Percentiles rank a stretch among this genome's conserved stretches.
Conservation (phyloP, 2,113 vertebrate genomes). For the Halichoeres trimaculatus region DNA sequence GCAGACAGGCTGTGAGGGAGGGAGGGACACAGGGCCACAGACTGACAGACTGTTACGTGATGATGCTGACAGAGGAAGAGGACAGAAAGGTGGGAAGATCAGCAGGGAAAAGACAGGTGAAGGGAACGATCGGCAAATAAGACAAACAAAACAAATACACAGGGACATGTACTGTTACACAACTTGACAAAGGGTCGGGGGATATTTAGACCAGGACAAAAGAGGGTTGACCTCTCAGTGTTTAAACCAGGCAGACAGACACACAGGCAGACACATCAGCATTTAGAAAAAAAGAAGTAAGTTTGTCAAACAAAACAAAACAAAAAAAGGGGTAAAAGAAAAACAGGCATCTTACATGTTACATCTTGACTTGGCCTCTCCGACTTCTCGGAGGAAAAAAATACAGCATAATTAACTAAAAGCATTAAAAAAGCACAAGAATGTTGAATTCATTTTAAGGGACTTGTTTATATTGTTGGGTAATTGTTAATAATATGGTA, state of each 20-base stretch:
- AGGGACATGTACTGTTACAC: conserved; percentile 38
- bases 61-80: conserved; percentile 31
- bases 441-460: too few relatives aligned
- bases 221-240: conserved; percentile 9
- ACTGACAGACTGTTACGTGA: conserved; percentile 35
- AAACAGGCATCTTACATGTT: too few relatives aligned
- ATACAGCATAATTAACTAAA: too few relatives aligned
- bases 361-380: too few relatives aligned
- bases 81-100: conserved; percentile 38
- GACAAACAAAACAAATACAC: conserved; percentile 35
- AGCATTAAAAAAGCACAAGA: too few relatives aligned
- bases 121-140: conserved; percentile 41
- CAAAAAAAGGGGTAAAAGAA: background rate
- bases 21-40: conserved; percentile 14
- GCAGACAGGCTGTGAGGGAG: background rate
- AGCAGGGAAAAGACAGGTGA: conserved; percentile 33
- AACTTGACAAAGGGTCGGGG: conserved; percentile 48
- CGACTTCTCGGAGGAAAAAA: too few relatives aligned
- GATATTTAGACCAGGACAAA: conserved; percentile 48
- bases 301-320: background rate
- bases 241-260: conserved; percentile 1
- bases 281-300: conserved; percentile 12
- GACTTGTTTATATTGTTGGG: too few relatives aligned
- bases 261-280: conserved; percentile 4
- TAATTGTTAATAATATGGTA: too few relatives aligned